Percentiles rank a stretch among this genome's conserved stretches.
These are phyloP conservation scores for Drosophila kuntzei DNA, from an alignment of 2,888 invertebrate species.

Conservation along the genomic window DNA sequence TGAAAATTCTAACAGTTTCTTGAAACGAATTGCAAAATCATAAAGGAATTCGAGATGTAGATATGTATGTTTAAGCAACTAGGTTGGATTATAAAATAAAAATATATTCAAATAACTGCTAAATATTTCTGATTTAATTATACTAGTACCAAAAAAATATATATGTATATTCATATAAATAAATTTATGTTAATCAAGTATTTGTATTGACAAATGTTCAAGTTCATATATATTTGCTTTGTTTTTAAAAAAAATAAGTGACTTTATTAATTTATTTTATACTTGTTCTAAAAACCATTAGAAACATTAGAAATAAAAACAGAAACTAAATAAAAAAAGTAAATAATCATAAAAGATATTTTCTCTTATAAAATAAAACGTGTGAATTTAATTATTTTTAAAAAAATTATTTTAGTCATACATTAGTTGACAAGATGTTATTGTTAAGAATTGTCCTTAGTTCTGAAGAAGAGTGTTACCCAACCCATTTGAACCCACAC, in stretches of 20 bases:
- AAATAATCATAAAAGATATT: no score
- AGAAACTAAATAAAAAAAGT: no score
- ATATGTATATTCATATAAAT: background rate
- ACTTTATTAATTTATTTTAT: no score
- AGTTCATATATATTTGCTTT: no score
- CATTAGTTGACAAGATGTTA: background rate
- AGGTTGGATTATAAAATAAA: background rate
- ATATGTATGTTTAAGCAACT: background rate
- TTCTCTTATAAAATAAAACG: no score
- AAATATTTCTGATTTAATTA: background rate
- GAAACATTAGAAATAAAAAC: no score
- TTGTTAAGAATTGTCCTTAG: background rate
- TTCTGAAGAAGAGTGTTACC: background rate
- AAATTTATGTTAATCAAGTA: background rate
- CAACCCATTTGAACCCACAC: constrained; percentile 63
- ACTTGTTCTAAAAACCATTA: background rate
- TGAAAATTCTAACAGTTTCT: background rate
- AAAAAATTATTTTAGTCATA: no score
- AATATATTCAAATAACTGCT: background rate
- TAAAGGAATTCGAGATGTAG: background rate
- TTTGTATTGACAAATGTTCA: background rate
- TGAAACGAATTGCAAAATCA: background rate
- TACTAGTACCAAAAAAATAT: background rate
- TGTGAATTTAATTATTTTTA: no score
- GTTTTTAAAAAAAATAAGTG: no score